These are phyloP conservation scores for Archocentrus centrarchus DNA, from an alignment of 2,113 vertebrate species.

Conservation along the genomic window DNA sequence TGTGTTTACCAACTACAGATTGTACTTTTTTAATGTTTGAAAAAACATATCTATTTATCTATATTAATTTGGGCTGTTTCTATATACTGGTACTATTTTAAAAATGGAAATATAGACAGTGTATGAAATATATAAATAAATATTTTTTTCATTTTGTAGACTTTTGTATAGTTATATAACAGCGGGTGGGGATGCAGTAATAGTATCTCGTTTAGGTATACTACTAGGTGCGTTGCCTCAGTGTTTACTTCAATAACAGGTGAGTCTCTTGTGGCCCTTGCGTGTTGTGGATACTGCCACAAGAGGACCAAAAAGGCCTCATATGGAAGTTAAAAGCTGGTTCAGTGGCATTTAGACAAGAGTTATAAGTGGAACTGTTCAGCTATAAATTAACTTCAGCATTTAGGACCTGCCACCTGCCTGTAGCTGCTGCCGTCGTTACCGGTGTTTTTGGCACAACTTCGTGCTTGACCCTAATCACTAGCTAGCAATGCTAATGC, in stretches of 20 bases:
- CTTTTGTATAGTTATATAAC: neutral
- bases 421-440: neutral
- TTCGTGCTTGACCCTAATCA: neutral
- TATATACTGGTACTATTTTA: neutral
- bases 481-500: conserved; percentile 40
- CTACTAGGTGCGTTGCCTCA: no score
- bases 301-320: neutral
- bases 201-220: no score
- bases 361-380: neutral
- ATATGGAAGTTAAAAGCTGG: neutral
- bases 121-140: no score
- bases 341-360: neutral
- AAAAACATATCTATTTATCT: neutral
- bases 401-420: neutral
- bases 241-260: neutral
- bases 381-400: neutral
- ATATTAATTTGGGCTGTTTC: no score
- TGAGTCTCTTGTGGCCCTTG: neutral
- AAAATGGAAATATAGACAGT: neutral
- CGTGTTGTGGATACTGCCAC: conserved; percentile 42
- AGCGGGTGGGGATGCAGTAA: no score
- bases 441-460: neutral
- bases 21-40: neutral
- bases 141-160: neutral
- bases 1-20: neutral